Percentiles rank a stretch among this genome's conserved stretches.
These are phyloP conservation scores for Heliopora coerulea DNA, from an alignment of 92 coral and sea anemone genomes.

Conservation along the genomic window DNA sequence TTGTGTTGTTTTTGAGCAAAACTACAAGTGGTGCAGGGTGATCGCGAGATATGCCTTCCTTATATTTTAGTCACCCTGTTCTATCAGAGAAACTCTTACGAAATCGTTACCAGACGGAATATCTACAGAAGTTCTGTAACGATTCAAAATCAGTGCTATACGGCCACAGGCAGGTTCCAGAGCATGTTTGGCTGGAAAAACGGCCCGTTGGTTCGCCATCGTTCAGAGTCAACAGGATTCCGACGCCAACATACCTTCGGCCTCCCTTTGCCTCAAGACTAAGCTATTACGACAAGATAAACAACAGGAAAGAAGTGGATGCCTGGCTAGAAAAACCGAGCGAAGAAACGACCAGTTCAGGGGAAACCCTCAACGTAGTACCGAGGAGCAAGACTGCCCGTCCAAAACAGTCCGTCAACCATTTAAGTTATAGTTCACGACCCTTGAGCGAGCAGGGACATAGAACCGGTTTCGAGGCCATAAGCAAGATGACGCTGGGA, in stretches of 20 bases:
- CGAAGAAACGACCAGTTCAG: background rate
- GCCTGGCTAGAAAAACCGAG: background rate
- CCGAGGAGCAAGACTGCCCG: constrained; percentile 17
- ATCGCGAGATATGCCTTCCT: constrained; percentile 19
- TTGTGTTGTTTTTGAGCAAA: too few relatives aligned
- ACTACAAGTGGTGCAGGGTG: background rate
- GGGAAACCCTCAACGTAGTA: background rate
- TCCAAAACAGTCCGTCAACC: background rate
- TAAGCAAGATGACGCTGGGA: constrained; percentile 35
- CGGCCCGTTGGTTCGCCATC: constrained; percentile 37
- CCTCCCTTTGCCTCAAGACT: constrained; percentile 71
- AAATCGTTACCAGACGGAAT: constrained; percentile 57
- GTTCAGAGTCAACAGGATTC: constrained; percentile 22
- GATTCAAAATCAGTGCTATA: constrained; percentile 47
- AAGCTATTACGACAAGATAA: constrained; percentile 45
- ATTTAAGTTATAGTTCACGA: background rate
- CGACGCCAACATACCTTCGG: constrained; percentile 52
- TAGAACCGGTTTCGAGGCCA: background rate
- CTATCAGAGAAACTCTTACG: constrained; percentile 32
- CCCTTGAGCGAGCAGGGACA: constrained; percentile 2
- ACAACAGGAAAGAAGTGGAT: background rate
- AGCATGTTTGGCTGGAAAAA: constrained; percentile 61
- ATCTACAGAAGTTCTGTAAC: constrained; percentile 54
- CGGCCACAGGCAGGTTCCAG: constrained; percentile 59
- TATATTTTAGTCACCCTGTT: constrained; percentile 29